A percentile compares a stretch with the other conserved stretches of the same genome.
phyloP scores from a whole-genome alignment of 2,797 vertebrate genomes.

The Sebastiscus tertius region DNA sequence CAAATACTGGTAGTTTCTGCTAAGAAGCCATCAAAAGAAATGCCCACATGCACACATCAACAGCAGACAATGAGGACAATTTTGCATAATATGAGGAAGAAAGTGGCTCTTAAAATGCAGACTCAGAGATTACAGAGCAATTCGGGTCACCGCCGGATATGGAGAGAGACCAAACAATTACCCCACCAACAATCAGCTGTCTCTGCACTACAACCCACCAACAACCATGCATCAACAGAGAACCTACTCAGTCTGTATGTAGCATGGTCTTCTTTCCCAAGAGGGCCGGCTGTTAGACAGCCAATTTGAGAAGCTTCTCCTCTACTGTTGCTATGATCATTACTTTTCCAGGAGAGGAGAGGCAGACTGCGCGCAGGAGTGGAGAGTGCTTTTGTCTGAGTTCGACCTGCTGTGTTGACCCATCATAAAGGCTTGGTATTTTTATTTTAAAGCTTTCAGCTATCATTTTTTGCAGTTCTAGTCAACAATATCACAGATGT shows the following conservation, averaged over 20 bases:
- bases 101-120: constrained; percentile 30
- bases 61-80: constrained; percentile 12
- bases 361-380: constrained; percentile 1
- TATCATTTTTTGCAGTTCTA: not conserved
- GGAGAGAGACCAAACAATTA: constrained; percentile 59
- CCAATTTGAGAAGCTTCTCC: constrained; percentile 61
- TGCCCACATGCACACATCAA: not conserved
- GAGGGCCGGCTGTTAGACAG: constrained; percentile 57
- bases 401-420: constrained; percentile 28
- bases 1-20: not conserved
- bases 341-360: constrained; percentile 42
- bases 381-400: constrained; percentile 3
- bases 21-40: not conserved
- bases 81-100: constrained; percentile 7
- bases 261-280: constrained; percentile 43
- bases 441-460: not conserved
- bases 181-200: constrained; percentile 66
- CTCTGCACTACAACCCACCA: constrained; percentile 40
- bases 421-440: constrained; percentile 1
- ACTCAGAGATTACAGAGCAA: constrained; percentile 62
- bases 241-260: constrained; percentile 50
- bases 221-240: constrained; percentile 41
- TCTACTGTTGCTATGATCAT: constrained; percentile 48
- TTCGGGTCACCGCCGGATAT: constrained; percentile 62
- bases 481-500: not conserved